Evolutionary conservation across 2,888 invertebrate genomes (phyloP).

Genomic region (Brenthis daphne): DNA sequence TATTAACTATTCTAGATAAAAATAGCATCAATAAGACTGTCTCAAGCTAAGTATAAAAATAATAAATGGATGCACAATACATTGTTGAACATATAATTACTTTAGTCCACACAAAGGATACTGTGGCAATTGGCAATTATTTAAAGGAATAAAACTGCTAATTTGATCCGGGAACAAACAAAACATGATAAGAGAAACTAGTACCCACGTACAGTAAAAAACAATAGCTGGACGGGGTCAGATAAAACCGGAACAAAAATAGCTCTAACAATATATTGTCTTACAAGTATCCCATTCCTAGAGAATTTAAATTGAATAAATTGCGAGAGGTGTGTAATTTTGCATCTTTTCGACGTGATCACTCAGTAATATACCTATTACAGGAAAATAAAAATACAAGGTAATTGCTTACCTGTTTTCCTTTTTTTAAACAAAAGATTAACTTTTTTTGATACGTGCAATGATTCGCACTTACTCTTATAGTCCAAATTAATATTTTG

Average conservation of each 20-base stretch:
- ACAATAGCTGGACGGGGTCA: slow-evolving; percentile 3
- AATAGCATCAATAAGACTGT: too few species aligned
- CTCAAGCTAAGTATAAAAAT: not conserved
- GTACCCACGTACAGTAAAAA: slow-evolving; percentile 9
- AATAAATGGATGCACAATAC: slow-evolving; percentile 1
- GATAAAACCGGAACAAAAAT: slow-evolving; percentile 16
- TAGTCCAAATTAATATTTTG: not conserved
- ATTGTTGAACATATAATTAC: slow-evolving; percentile 14
- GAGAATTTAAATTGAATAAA: slow-evolving; percentile 55
- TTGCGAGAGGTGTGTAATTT: slow-evolving; percentile 62
- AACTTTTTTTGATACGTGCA: not conserved
- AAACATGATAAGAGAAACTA: slow-evolving; percentile 2
- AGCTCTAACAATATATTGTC: slow-evolving; percentile 1
- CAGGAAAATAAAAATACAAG: slow-evolving; percentile 12
- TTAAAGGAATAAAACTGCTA: slow-evolving; percentile 13
- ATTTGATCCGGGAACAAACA: slow-evolving; percentile 1
- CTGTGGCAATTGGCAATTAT: slow-evolving; percentile 15
- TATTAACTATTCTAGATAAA: too few species aligned
- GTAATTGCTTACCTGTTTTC: slow-evolving; percentile 1
- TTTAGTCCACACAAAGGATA: slow-evolving; percentile 6
- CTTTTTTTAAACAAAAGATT: not conserved
- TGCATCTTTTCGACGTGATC: slow-evolving; percentile 60
- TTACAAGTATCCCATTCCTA: slow-evolving; percentile 13
- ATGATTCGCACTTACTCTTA: not conserved
- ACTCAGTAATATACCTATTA: slow-evolving; percentile 19